phyloP scores from a whole-genome alignment of 2,797 vertebrate species.

The Varecia variegata region DNA sequence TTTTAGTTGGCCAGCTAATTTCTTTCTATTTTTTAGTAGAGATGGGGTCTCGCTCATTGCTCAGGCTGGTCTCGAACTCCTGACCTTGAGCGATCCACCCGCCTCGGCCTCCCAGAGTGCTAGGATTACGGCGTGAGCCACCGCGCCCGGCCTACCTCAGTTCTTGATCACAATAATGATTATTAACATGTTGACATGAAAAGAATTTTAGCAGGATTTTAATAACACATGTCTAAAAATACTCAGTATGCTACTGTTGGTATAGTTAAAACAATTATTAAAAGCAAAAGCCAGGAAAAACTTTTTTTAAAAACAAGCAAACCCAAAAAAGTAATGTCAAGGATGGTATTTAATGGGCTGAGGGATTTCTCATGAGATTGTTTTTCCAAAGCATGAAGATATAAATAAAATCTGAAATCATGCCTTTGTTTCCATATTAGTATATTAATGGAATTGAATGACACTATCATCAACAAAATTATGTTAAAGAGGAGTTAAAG shows the following conservation, averaged over 20 bases:
- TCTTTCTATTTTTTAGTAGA: no score
- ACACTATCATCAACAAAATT: conserved; percentile 28
- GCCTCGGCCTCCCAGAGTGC: no score
- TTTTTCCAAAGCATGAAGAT: conserved; percentile 66
- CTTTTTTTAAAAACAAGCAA: conserved; percentile 61
- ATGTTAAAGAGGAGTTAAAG: background rate
- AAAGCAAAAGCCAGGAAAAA: conserved; percentile 46
- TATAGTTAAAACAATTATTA: conserved; percentile 19
- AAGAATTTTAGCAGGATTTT: conserved; percentile 27
- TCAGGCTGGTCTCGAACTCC: no score
- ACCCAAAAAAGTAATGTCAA: conserved; percentile 62
- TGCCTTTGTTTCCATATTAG: conserved; percentile 56
- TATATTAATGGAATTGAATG: background rate
- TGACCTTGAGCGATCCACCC: no score
- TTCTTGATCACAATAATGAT: background rate
- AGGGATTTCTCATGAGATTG: conserved; percentile 65
- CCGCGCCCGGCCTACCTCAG: no score
- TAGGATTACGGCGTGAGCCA: no score
- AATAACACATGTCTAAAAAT: conserved; percentile 30
- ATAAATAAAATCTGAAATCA: conserved; percentile 73
- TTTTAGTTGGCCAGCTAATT: no score
- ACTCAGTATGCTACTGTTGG: background rate
- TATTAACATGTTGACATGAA: background rate
- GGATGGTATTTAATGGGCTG: conserved; percentile 45
- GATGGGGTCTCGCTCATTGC: no score